Base-by-base conservation (phyloP, 2,888 invertebrate species). In the Zootermopsis nevadensis region DNA sequence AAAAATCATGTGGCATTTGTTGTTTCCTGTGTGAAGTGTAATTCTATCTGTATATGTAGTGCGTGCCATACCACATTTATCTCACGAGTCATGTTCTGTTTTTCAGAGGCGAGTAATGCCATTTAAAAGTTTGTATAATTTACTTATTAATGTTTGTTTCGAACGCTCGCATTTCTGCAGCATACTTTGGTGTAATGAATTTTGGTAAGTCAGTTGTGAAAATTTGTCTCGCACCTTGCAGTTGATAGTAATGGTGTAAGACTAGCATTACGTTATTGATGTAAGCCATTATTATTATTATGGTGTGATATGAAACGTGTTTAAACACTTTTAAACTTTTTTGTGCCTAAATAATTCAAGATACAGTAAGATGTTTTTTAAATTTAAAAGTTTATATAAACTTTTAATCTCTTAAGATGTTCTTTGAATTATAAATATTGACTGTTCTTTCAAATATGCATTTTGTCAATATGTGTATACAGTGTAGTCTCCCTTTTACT, bases 1-100 rank as follows among this genome's bases (percentile, higher is more conserved):
- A 19, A 4, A 69, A 33, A 33, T 33, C 15, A 22, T 33, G 27
- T 77, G 77, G 77, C 55, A 19, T 77, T 1, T 69, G n/a, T 15
- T 69, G 15, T 55, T 55, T 31, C 24, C 22, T 55, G 30, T 48
- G 33, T 77, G 31, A 77, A 77, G n/a, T 48, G 24, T 33, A 33
- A 33, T 69, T 69, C 31, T 27, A 33, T 76, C 19, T 38, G 30
- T 77, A 77, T 35, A 48, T 24, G 10, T 77, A 77, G 77, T 77
- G 77, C 77, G 77, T 77, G 77, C 77, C 77, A 77, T 77, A 77
- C 77, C 27, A 42, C 7, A 12, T 53, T 33, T 30, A 31, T 19
- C 30, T 33, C 15, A 33, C 22, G 1, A 33, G 22, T 69, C 31
- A 31, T 8, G 19, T 30, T 69, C 27, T 69, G 30, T 31, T 66